These are phyloP conservation scores for Empis stercorea DNA, from an alignment of 2,888 invertebrate species.

Conservation along the genomic window DNA sequence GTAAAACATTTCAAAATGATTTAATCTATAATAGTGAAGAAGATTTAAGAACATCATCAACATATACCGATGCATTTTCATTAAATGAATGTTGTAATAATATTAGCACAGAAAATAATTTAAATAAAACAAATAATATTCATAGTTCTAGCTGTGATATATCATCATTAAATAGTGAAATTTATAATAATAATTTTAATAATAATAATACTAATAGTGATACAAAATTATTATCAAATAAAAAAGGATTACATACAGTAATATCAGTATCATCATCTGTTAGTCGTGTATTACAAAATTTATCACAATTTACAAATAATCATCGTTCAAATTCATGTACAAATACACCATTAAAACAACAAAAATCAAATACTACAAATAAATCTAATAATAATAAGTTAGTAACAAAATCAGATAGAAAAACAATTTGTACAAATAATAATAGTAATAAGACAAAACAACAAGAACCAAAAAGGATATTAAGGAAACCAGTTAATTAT, in stretches of 20 bases:
- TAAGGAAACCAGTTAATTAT: constrained; percentile 64
- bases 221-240: too few species aligned
- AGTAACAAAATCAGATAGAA: constrained; percentile 12
- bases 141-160: constrained; percentile 28
- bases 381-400: too few species aligned
- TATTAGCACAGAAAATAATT: constrained; percentile 16
- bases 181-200: neutral
- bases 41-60: constrained; percentile 36
- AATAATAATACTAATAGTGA: too few species aligned
- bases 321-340: constrained; percentile 51
- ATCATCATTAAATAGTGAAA: constrained; percentile 25
- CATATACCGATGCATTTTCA: constrained; percentile 27
- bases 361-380: neutral
- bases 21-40: constrained; percentile 37
- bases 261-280: constrained; percentile 47
- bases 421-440: too few species aligned
- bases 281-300: constrained; percentile 53
- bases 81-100: constrained; percentile 24
- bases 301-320: constrained; percentile 42
- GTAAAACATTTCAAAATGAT: constrained; percentile 13
- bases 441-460: constrained; percentile 6
- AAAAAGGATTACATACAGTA: constrained; percentile 13
- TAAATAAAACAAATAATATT: constrained; percentile 3
- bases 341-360: constrained; percentile 32
- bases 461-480: constrained; percentile 51